Conservation (phyloP, 2,888 invertebrate genomes). For the Ochropleura leucogaster region DNA sequence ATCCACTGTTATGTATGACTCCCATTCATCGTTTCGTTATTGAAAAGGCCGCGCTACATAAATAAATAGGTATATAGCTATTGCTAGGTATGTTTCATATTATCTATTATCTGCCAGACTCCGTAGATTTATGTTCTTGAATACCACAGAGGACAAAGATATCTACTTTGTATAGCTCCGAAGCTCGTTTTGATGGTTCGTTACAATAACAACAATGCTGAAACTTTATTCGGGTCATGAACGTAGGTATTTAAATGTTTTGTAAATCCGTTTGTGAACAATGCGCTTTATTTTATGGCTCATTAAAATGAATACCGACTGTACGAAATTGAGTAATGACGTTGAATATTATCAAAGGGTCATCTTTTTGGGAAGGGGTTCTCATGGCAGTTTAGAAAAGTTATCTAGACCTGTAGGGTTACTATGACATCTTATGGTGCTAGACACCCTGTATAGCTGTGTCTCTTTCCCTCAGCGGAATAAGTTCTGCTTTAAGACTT, state of each 20-base stretch:
- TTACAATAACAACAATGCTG: constrained; percentile 56
- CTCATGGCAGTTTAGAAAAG: background rate
- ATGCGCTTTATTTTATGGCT: constrained; percentile 78
- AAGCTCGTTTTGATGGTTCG: constrained; percentile 37
- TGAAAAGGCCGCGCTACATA: constrained; percentile 23
- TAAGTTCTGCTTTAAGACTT: too few species aligned
- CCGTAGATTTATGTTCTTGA: constrained; percentile 40
- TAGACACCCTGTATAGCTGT: too few species aligned
- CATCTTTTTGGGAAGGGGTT: constrained; percentile 27
- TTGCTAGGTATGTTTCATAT: constrained; percentile 15
- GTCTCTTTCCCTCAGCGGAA: too few species aligned
- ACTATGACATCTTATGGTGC: too few species aligned
- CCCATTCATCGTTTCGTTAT: constrained; percentile 21
- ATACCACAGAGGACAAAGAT: constrained; percentile 36
- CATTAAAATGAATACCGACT: constrained; percentile 81
- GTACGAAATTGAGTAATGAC: constrained; percentile 73
- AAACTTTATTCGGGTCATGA: constrained; percentile 80
- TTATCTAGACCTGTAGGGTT: background rate
- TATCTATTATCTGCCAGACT: constrained; percentile 31
- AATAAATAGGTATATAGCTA: constrained; percentile 6
- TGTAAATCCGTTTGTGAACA: constrained; percentile 74
- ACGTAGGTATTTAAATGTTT: constrained; percentile 74
- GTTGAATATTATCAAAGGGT: constrained; percentile 45
- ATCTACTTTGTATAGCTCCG: constrained; percentile 23
- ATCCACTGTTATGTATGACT: constrained; percentile 8